Conservation (phyloP, 2,797 vertebrate genomes). For the Phylloscopus collybita region DNA sequence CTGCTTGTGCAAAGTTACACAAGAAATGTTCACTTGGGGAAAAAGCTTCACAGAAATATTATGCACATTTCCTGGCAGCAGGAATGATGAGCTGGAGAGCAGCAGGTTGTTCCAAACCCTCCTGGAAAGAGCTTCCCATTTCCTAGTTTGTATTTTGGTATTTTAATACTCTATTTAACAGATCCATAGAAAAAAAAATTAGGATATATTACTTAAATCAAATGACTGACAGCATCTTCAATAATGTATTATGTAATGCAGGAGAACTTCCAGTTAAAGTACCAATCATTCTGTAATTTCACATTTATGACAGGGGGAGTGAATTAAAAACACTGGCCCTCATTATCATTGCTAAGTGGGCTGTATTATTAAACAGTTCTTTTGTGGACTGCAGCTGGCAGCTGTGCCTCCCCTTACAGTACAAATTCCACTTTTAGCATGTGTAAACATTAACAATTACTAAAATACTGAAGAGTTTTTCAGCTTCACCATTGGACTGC, state of each 20-base stretch:
- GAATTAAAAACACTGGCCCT: neutral
- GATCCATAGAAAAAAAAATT: neutral
- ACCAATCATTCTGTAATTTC: neutral
- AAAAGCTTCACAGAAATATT: neutral
- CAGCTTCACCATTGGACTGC: neutral
- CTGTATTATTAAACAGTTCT: neutral
- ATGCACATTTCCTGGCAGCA: neutral
- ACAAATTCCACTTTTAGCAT: slow-evolving; percentile 23
- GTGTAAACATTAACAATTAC: slow-evolving; percentile 6
- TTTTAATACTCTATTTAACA: neutral
- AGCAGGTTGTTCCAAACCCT: neutral
- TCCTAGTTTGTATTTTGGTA: neutral
- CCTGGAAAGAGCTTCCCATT: neutral
- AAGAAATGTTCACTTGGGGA: neutral
- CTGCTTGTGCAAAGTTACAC: neutral
- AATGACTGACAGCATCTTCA: neutral
- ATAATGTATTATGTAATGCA: neutral
- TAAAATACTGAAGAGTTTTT: neutral
- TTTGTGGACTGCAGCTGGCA: neutral
- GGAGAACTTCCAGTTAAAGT: neutral
- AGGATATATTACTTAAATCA: neutral
- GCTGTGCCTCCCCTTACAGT: neutral
- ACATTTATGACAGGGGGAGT: neutral
- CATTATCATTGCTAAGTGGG: neutral
- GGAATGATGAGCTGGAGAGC: neutral